Conservation (phyloP, 2,888 invertebrate species). For the Erynnis tages region DNA sequence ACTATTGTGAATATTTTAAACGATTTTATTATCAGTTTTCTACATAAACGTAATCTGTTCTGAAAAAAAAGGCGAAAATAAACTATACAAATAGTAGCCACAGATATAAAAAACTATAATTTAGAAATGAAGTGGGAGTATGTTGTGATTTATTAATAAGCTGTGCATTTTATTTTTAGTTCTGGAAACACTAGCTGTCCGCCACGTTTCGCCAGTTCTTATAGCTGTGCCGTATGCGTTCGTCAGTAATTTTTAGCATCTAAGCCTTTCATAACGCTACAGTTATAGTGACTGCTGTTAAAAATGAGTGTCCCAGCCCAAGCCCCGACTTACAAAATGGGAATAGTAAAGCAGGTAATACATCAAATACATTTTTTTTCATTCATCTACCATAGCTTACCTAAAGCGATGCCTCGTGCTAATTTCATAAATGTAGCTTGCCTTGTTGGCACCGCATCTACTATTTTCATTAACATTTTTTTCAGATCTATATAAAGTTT, state of each 20-base stretch:
- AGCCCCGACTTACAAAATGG: slow-evolving; percentile 63
- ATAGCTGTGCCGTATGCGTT: slow-evolving; percentile 47
- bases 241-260: slow-evolving; percentile 57
- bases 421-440: slow-evolving; percentile 47
- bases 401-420: slow-evolving; percentile 61
- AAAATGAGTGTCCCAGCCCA: slow-evolving; percentile 74
- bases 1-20: no score
- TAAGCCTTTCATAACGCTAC: slow-evolving; percentile 48
- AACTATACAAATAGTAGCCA: not conserved
- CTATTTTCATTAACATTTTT: no score
- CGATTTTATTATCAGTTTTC: no score
- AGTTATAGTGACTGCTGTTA: slow-evolving; percentile 41
- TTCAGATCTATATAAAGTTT: no score
- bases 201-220: slow-evolving; percentile 75
- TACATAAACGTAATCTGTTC: no score
- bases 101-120: not conserved
- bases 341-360: slow-evolving; percentile 76
- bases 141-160: not conserved
- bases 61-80: no score
- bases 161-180: slow-evolving; percentile 1
- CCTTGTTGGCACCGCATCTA: slow-evolving; percentile 76
- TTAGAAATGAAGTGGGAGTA: not conserved
- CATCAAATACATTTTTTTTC: slow-evolving; percentile 42
- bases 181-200: slow-evolving; percentile 59
- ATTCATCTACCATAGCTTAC: slow-evolving; percentile 29